Evolutionary conservation across 30 jellyfish, hydroid and myxozoan genomes (phyloP).

Genomic region (Pseudorhiza aurosa): DNA sequence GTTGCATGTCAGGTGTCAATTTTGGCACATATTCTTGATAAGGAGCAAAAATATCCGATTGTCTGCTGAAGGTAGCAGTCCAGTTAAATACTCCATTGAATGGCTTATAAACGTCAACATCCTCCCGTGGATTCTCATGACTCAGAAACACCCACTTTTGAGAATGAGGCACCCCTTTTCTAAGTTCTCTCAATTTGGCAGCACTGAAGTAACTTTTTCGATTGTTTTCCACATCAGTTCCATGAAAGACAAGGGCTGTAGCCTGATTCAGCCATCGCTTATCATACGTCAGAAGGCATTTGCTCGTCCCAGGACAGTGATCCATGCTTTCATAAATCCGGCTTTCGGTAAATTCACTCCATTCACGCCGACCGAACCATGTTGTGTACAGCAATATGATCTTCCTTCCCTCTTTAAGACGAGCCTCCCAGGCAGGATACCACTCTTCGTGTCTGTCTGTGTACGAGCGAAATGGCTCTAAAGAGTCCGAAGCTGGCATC

Average conservation of each 20-base stretch:
- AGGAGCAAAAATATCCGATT: slow-evolving; percentile 66
- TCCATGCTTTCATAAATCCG: slow-evolving; percentile 40
- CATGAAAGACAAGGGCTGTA: slow-evolving; percentile 83
- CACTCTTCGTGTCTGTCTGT: not conserved
- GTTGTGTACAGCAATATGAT: slow-evolving; percentile 81
- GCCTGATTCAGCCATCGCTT: slow-evolving; percentile 57
- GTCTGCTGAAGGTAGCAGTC: slow-evolving; percentile 85
- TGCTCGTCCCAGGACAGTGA: slow-evolving; percentile 46
- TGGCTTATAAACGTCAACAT: slow-evolving; percentile 44
- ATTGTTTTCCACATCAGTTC: slow-evolving; percentile 57
- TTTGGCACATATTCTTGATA: not conserved
- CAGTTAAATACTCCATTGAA: slow-evolving; percentile 84
- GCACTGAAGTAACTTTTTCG: slow-evolving; percentile 42
- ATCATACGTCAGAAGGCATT: slow-evolving; percentile 81
- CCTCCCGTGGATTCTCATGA: slow-evolving; percentile 85
- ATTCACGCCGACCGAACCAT: slow-evolving; percentile 30
- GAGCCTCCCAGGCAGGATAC: slow-evolving; percentile 39
- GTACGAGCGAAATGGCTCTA: slow-evolving; percentile 5
- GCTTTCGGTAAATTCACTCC: slow-evolving; percentile 62
- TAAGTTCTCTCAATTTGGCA: slow-evolving; percentile 20
- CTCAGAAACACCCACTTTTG: slow-evolving; percentile 93
- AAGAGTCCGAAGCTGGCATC: too few relatives aligned
- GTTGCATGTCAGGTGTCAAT: not conserved
- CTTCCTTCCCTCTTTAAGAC: slow-evolving; percentile 27
- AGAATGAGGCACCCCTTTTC: slow-evolving; percentile 32